phyloP scores from a whole-genome alignment of 2,888 invertebrate species.

The Nymphalis c-album region DNA sequence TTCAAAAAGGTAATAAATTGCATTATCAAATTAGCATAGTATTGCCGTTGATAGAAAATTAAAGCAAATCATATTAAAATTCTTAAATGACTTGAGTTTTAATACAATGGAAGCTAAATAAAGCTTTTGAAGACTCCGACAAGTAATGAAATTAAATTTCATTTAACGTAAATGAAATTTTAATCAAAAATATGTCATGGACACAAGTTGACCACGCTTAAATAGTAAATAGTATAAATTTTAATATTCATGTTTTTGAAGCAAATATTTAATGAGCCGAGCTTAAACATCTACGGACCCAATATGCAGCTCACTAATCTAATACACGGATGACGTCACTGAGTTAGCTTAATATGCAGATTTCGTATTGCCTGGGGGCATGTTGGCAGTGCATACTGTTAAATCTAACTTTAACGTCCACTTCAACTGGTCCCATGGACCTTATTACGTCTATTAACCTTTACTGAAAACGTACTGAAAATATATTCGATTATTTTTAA shows the following conservation, averaged over 20 bases:
- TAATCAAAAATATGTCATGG: background rate
- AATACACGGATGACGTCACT: conserved; percentile 30
- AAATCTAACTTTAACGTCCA: conserved; percentile 26
- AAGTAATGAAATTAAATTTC: background rate
- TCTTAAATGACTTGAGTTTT: background rate
- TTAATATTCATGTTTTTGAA: conserved; percentile 13
- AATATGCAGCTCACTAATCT: conserved; percentile 32
- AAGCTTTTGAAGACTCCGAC: background rate
- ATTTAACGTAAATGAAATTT: background rate
- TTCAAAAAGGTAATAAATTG: too few species aligned
- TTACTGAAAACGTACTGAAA: conserved; percentile 16
- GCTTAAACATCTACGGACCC: conserved; percentile 23
- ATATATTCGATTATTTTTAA: background rate
- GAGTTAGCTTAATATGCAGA: conserved; percentile 33
- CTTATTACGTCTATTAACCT: conserved; percentile 22
- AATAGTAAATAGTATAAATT: conserved; percentile 15
- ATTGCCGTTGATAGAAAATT: too few species aligned
- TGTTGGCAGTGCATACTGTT: conserved; percentile 25
- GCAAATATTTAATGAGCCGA: conserved; percentile 26
- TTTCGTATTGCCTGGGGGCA: conserved; percentile 28
- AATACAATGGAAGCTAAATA: background rate
- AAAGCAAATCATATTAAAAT: background rate
- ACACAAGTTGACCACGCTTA: background rate
- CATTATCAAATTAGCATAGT: too few species aligned
- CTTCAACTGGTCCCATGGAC: conserved; percentile 22